phyloP scores from a whole-genome alignment of 2,888 invertebrate genomes.

The Tanaodytes sp. region DNA sequence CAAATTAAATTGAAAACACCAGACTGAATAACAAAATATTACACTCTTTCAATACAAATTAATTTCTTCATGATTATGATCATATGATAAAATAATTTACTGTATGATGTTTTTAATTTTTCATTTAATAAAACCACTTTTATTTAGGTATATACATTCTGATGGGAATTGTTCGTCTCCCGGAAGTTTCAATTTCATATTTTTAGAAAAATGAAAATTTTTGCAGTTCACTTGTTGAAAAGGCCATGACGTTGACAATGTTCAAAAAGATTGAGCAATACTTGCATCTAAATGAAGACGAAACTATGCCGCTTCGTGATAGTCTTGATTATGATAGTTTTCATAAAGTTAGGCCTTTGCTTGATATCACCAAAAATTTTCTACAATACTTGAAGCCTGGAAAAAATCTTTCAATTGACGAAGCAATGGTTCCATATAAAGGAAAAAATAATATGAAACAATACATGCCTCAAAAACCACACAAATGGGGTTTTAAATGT shows the following conservation, averaged over 20 bases:
- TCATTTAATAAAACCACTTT: no score
- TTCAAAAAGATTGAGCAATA: slow-evolving; percentile 36
- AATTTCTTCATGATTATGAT: neutral
- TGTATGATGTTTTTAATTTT: neutral
- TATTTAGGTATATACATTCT: slow-evolving; percentile 11
- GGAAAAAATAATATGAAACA: slow-evolving; percentile 26
- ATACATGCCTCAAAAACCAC: slow-evolving; percentile 28
- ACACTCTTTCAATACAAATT: no score
- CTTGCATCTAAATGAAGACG: slow-evolving; percentile 9
- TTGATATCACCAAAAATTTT: slow-evolving; percentile 19
- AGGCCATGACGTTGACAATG: neutral
- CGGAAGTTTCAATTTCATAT: neutral
- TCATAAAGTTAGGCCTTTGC: slow-evolving; percentile 21
- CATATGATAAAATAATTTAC: no score
- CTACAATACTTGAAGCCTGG: slow-evolving; percentile 17
- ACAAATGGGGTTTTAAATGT: slow-evolving; percentile 29
- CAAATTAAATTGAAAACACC: no score
- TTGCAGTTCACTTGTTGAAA: neutral
- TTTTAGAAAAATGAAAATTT: neutral
- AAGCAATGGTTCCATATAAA: slow-evolving; percentile 26
- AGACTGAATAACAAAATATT: no score
- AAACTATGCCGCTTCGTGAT: neutral
- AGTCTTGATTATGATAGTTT: neutral
- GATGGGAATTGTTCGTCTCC: neutral
- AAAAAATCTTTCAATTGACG: slow-evolving; percentile 25